A percentile compares a stretch with the other conserved stretches of the same genome.
These are phyloP conservation scores for Podargus strigoides DNA, from an alignment of 2,797 vertebrate genomes.

Conservation along the genomic window DNA sequence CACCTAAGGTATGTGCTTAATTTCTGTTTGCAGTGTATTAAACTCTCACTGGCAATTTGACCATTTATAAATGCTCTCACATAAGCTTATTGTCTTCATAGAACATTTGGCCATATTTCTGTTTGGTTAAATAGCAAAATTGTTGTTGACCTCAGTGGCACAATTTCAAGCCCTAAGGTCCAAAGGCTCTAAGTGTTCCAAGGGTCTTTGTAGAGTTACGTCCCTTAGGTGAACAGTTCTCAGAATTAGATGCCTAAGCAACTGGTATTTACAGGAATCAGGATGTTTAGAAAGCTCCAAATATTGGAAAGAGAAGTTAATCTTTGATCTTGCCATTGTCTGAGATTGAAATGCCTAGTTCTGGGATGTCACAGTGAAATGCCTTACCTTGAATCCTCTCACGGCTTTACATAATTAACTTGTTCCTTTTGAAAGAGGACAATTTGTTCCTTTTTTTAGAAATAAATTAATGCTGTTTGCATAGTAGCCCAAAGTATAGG, in stretches of 20 bases:
- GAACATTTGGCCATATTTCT: background rate
- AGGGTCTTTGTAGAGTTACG: background rate
- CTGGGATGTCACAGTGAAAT: background rate
- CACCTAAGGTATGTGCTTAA: constrained; percentile 84
- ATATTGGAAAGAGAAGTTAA: background rate
- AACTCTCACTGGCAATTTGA: background rate
- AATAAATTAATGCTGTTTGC: background rate
- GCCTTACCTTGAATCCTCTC: background rate
- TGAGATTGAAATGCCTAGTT: background rate
- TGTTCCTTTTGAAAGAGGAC: background rate
- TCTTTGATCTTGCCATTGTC: background rate
- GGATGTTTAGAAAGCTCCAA: background rate
- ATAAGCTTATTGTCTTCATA: background rate
- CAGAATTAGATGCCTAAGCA: background rate
- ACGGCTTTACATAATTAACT: background rate
- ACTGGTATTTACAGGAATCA: background rate
- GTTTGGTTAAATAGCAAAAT: background rate
- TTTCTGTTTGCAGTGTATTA: background rate
- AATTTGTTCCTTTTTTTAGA: background rate
- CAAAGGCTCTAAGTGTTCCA: background rate
- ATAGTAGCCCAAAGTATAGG: background rate
- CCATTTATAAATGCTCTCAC: background rate
- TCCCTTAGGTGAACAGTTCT: background rate
- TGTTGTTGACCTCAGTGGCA: background rate
- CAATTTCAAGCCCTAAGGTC: background rate